phyloP scores from a whole-genome alignment of 2,113 vertebrate species.

The Ifrita kowaldi region DNA sequence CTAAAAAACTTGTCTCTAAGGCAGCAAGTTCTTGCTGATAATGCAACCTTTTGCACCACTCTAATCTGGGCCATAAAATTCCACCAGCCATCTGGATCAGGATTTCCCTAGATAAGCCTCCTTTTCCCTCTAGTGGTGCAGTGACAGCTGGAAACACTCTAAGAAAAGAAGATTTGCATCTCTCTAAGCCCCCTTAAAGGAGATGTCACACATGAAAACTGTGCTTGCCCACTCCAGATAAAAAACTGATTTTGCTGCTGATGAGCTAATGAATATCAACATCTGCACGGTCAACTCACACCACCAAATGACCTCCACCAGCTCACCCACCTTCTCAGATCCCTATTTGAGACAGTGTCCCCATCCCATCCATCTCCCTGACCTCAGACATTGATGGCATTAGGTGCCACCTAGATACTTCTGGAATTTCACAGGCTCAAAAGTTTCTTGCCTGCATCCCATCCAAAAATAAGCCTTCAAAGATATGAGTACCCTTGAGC shows the following conservation, averaged over 20 bases:
- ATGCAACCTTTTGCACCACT: not conserved
- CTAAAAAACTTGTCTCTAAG: not conserved
- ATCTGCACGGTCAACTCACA: not conserved
- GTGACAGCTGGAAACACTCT: not conserved
- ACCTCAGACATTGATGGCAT: not conserved
- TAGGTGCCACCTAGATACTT: not conserved
- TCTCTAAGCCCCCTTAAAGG: not conserved
- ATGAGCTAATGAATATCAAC: not conserved
- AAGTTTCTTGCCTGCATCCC: not conserved
- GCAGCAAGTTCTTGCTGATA: not conserved
- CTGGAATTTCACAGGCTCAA: not conserved
- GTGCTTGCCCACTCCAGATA: not conserved
- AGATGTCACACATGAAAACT: not conserved
- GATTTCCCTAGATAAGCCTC: not conserved
- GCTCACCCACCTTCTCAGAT: not conserved
- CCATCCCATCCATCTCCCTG: not conserved
- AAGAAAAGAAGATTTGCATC: not conserved
- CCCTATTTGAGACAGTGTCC: not conserved
- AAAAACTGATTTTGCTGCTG: not conserved
- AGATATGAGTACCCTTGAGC: conserved; percentile 8
- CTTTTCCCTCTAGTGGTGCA: not conserved
- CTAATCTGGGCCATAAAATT: not conserved
- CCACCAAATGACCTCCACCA: not conserved
- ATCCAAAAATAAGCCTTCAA: conserved; percentile 34
- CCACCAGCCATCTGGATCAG: not conserved